phyloP scores from a whole-genome alignment of 1,140 invertebrate species.

The Lutraria rhynchaena region DNA sequence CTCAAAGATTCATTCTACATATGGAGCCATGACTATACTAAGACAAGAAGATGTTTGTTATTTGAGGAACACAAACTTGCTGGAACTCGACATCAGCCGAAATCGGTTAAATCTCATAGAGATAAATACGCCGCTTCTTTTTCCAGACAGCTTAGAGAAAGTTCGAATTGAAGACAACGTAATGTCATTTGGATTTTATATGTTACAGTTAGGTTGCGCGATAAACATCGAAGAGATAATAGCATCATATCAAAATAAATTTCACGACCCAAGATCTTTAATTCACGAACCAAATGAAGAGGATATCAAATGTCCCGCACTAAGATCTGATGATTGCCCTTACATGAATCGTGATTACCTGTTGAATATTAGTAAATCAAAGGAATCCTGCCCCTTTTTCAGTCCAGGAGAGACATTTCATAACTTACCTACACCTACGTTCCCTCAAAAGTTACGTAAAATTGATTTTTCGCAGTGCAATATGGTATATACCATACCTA shows the following conservation, averaged over 20 bases:
- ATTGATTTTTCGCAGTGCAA: background rate
- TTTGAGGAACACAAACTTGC: slow-evolving; percentile 46
- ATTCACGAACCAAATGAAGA: background rate
- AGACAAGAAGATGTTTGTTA: slow-evolving; percentile 15
- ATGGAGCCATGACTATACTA: background rate
- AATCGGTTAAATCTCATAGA: slow-evolving; percentile 9
- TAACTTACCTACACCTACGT: too few species aligned
- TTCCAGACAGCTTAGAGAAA: slow-evolving; percentile 31
- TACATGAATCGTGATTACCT: background rate
- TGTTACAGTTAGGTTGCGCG: slow-evolving; percentile 12
- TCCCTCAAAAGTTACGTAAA: background rate
- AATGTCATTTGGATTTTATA: slow-evolving; percentile 29
- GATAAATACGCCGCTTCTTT: slow-evolving; percentile 14
- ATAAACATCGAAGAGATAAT: background rate
- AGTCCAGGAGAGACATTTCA: background rate
- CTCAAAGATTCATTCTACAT: slow-evolving; percentile 6
- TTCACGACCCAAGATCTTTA: background rate
- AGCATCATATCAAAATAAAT: background rate
- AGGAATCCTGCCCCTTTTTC: background rate
- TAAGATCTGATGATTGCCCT: background rate
- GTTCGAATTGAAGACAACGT: slow-evolving; percentile 20
- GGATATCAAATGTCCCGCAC: background rate
- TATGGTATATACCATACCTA: background rate
- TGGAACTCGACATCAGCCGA: background rate
- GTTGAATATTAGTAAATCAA: background rate